Evolutionary conservation across 2,797 vertebrate species (phyloP), one percentile per base, ranked within the genome.

Genomic region (Pitangus sulphuratus): DNA sequence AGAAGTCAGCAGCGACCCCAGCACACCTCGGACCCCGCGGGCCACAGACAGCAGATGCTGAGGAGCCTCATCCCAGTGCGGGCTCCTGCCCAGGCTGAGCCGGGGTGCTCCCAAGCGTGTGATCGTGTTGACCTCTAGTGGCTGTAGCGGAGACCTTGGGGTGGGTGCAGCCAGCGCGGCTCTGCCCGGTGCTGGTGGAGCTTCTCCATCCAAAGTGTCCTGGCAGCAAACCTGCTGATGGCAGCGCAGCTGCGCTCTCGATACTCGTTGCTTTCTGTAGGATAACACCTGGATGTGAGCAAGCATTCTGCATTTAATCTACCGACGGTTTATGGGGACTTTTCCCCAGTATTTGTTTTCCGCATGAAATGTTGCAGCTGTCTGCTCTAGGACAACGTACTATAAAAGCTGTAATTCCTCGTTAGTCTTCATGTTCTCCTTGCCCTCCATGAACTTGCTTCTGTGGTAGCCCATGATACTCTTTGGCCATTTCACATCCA

Each of bases 61-160:
- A 11, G 15, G 22, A 65, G 22, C 11, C 62, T 9, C 8, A 6
- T 35, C 28, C 0, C 20, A 3, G 40, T 40, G 3, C 1, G 39
- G 3, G 45, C 39, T 50, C 37, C 56, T 15, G 71, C 71, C 2
- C 18, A 3, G 8, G 17, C 35, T 0, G 79, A n/a, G 51, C 81
- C 2, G 65, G 65, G 58, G 11, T 22, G 51, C 69, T 69, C 61
- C 9, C 2, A 65, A 72, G 72, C 1, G 40, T 6, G 90, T 68
- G 90, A 1, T 6, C 16, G 72, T 50, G 90, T 96, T 94, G 95
- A 93, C 95, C 92, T 96, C 95, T 96, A 95, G 93, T 4, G 96
- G 93, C 82, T 71, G 64, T 0, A 70, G 35, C 4, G 8, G 31
- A 48, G 62, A 31, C 66, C 66, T 58, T 26, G 69, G n/a, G 44